Conservation (phyloP, 2,797 vertebrate species). For the Acrocephalus scirpaceus region DNA sequence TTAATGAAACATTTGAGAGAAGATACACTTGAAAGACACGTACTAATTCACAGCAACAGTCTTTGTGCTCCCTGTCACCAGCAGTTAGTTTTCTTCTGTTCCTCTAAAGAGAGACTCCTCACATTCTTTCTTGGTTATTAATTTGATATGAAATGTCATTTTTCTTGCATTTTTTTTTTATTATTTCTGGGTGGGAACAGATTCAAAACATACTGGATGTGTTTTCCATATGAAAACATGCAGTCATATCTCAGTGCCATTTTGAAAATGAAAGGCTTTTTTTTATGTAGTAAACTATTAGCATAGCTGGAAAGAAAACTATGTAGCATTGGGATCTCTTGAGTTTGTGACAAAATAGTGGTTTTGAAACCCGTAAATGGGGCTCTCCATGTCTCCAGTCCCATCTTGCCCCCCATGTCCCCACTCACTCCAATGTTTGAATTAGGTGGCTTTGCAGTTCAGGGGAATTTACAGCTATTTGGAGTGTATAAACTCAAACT, state of each 20-base stretch:
- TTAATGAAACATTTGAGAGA: background rate
- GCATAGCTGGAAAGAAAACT: background rate
- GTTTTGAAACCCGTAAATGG: background rate
- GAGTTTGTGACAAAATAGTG: background rate
- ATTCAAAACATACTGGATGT: background rate
- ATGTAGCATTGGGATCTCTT: background rate
- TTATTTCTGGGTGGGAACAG: background rate
- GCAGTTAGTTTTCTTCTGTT: background rate
- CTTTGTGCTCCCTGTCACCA: background rate
- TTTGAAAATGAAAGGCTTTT: background rate
- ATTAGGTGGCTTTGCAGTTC: background rate
- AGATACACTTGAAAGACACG: background rate
- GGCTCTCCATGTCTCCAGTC: background rate
- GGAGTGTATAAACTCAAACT: background rate
- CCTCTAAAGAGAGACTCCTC: background rate
- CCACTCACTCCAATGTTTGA: fast-evolving
- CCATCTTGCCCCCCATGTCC: background rate
- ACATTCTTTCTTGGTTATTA: background rate
- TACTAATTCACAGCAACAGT: background rate
- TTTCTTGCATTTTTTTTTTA: background rate
- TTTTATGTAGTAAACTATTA: background rate
- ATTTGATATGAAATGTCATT: background rate
- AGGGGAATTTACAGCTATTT: background rate
- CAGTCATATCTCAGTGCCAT: background rate
- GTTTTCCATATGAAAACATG: background rate